Conservation (phyloP, 1,140 invertebrate genomes). For the Drosophila pseudoobscura region DNA sequence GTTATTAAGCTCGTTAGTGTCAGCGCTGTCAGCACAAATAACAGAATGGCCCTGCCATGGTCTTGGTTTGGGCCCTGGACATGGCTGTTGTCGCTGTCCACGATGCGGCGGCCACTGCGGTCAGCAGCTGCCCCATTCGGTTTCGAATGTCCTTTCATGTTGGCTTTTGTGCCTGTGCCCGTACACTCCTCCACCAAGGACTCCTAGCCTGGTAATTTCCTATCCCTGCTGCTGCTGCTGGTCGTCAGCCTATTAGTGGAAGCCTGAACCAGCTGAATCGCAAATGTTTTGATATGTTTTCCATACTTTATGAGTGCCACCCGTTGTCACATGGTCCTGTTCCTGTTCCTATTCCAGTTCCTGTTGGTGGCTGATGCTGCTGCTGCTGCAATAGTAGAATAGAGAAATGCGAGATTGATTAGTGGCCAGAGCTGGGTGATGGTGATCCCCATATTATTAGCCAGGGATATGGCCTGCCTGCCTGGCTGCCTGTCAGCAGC, state of each 20-base stretch:
- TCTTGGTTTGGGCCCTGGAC: constrained; percentile 24
- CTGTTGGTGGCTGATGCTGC: background rate
- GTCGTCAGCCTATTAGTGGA: constrained; percentile 38
- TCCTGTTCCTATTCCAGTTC: too few species aligned
- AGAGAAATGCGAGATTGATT: constrained; percentile 13
- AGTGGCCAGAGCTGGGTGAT: constrained; percentile 1
- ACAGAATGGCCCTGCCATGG: constrained; percentile 60
- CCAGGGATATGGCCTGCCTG: background rate
- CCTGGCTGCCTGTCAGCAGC: background rate
- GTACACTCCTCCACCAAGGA: background rate
- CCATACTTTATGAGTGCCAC: constrained; percentile 51
- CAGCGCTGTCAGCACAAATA: constrained; percentile 76
- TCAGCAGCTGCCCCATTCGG: constrained; percentile 63
- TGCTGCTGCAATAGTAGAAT: constrained; percentile 12
- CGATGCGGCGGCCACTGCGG: constrained; percentile 49
- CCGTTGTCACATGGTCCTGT: constrained; percentile 42
- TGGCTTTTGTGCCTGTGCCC: constrained; percentile 23
- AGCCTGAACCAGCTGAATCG: constrained; percentile 52
- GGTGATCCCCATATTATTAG: constrained; percentile 16
- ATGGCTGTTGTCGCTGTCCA: constrained; percentile 5
- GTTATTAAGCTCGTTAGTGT: constrained; percentile 82
- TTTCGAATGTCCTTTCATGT: constrained; percentile 69
- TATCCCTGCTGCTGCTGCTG: constrained; percentile 12
- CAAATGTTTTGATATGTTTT: constrained; percentile 77
- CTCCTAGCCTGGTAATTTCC: constrained; percentile 47